Evolutionary conservation across 2,797 vertebrate species (phyloP).

Genomic region (Coccyzus lansbergi): DNA sequence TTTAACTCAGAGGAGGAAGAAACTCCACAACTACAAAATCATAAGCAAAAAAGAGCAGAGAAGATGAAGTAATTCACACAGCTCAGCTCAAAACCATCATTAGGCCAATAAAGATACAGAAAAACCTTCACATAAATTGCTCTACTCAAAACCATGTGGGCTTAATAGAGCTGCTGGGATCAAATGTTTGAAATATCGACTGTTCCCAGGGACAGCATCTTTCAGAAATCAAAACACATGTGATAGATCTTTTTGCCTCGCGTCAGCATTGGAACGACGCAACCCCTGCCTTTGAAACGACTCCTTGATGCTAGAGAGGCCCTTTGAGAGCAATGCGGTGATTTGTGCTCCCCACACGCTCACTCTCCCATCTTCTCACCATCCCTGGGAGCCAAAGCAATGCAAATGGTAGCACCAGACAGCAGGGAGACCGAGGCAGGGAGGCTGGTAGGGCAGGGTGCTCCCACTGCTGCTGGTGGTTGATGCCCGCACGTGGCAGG

Average conservation of each 20-base stretch:
- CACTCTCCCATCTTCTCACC: accelerated
- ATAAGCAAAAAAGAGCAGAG: background rate
- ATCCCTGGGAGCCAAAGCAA: background rate
- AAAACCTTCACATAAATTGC: background rate
- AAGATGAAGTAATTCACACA: background rate
- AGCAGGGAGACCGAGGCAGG: background rate
- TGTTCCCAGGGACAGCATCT: background rate
- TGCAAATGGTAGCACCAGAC: accelerated
- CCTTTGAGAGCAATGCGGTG: accelerated
- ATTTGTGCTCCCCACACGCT: background rate
- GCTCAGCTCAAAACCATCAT: slow-evolving; percentile 1
- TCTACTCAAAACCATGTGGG: background rate
- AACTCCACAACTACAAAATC: background rate
- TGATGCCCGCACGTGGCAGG: background rate
- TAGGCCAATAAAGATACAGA: background rate
- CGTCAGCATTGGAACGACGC: background rate
- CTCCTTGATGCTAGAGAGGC: background rate
- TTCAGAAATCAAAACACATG: background rate
- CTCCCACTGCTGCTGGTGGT: background rate
- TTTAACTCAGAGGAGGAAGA: background rate
- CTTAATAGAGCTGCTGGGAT: slow-evolving; percentile 31
- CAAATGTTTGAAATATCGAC: background rate
- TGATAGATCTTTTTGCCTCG: background rate
- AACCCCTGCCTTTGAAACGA: slow-evolving; percentile 45
- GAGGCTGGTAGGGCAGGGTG: background rate